Evolutionary conservation across 2,888 invertebrate genomes (phyloP).

Genomic region (Ophion costatus): DNA sequence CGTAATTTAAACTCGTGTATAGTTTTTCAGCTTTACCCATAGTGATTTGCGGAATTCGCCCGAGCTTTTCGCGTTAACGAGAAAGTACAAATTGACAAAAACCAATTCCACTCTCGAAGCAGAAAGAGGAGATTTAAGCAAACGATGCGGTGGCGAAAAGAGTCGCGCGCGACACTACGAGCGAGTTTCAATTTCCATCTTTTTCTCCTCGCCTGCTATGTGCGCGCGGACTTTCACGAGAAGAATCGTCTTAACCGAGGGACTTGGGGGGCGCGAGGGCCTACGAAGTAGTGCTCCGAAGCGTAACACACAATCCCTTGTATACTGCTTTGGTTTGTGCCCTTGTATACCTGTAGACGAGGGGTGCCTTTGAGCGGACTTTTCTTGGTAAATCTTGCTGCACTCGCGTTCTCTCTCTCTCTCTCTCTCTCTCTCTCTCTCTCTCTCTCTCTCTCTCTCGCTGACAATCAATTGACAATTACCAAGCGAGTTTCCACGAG

Average conservation of each 20-base stretch:
- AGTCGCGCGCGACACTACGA: neutral
- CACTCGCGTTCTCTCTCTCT: too few species aligned
- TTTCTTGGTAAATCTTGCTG: too few species aligned
- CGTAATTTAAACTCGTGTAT: neutral
- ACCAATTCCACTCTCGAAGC: slow-evolving; percentile 22
- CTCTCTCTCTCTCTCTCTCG: too few species aligned
- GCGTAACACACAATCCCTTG: neutral
- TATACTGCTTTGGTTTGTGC: neutral
- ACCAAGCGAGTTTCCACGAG: too few species aligned
- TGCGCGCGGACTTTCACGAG: slow-evolving; percentile 19
- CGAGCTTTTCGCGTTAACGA: neutral
- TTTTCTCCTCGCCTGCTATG: neutral
- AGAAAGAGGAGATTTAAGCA: neutral
- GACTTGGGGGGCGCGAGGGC: neutral
- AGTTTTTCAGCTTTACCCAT: neutral
- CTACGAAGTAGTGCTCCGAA: neutral
- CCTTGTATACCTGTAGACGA: too few species aligned
- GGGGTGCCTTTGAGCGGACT: too few species aligned
- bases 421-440: too few species aligned
- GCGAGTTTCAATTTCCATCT: slow-evolving; percentile 22
- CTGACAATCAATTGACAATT: too few species aligned
- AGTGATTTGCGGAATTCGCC: neutral
- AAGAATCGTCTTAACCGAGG: slow-evolving; percentile 19
- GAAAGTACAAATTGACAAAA: slow-evolving; percentile 21
- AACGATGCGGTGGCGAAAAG: neutral